phyloP scores from a whole-genome alignment of 2,888 invertebrate species.

The Aspidapion aeneum region DNA sequence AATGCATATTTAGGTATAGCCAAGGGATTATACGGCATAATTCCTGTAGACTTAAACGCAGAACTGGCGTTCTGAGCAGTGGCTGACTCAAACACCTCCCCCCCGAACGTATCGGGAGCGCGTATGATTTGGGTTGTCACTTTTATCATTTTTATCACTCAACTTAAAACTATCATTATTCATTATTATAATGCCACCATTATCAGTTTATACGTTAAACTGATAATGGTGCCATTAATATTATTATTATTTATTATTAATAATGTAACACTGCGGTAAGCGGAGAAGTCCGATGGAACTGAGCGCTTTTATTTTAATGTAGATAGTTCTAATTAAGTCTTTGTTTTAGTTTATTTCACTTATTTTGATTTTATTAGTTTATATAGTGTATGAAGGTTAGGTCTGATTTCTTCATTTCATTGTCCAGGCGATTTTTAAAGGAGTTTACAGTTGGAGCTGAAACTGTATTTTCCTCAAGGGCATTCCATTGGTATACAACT shows the following conservation, averaged over 20 bases:
- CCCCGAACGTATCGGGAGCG: too few species aligned
- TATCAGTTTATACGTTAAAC: too few species aligned
- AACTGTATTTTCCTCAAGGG: neutral
- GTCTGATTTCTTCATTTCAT: too few species aligned
- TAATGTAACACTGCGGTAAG: neutral
- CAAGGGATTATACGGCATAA: constrained; percentile 13
- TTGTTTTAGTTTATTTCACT: neutral
- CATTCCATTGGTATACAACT: neutral
- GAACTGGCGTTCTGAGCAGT: constrained; percentile 19
- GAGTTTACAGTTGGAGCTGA: neutral
- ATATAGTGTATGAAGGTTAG: too few species aligned
- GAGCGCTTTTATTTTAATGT: neutral
- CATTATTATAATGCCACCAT: too few species aligned
- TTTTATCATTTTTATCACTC: too few species aligned
- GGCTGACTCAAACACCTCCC: too few species aligned
- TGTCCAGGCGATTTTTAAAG: neutral
- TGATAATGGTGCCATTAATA: too few species aligned
- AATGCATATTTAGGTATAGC: constrained; percentile 3
- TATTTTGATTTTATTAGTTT: neutral
- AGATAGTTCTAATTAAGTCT: neutral
- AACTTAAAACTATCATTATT: too few species aligned
- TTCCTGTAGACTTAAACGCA: constrained; percentile 12
- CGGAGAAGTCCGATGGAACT: neutral
- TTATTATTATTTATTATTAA: neutral
- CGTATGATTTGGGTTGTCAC: too few species aligned